Percentiles rank a stretch among this genome's conserved stretches.
Conservation (phyloP, 1,140 invertebrate species). For the Chelonus insularis region DNA sequence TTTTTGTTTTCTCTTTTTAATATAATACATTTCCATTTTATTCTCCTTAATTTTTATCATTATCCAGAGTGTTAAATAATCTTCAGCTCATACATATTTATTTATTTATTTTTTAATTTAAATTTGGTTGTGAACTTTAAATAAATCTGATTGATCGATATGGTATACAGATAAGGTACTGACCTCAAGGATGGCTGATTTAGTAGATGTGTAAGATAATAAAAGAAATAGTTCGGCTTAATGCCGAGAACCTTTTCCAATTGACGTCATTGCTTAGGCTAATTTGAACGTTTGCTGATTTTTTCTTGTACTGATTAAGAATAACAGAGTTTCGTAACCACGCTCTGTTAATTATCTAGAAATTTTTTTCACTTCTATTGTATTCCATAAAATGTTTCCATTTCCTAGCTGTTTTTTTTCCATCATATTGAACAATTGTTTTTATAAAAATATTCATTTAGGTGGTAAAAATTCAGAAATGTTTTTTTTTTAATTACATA, state of each 20-base stretch:
- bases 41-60: no score
- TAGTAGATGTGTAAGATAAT: slow-evolving; percentile 3
- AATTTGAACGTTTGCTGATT: slow-evolving; percentile 21
- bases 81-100: background rate
- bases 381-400: no score
- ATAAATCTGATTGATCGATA: background rate
- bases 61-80: no score
- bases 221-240: slow-evolving; percentile 19
- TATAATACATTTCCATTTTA: background rate
- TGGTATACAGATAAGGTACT: background rate
- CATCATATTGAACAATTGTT: no score
- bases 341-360: no score
- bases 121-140: no score
- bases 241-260: slow-evolving; percentile 39
- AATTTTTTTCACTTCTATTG: no score
- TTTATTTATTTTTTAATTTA: no score
- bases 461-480: no score
- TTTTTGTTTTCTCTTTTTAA: slow-evolving; percentile 8
- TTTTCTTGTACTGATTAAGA: slow-evolving; percentile 21
- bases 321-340: slow-evolving; percentile 26
- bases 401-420: no score
- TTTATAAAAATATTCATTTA: no score
- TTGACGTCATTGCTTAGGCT: slow-evolving; percentile 39
- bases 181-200: background rate
- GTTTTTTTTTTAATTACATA: no score